phyloP scores from a whole-genome alignment of 2,888 invertebrate genomes.

The Orthonychiurus folsomi region DNA sequence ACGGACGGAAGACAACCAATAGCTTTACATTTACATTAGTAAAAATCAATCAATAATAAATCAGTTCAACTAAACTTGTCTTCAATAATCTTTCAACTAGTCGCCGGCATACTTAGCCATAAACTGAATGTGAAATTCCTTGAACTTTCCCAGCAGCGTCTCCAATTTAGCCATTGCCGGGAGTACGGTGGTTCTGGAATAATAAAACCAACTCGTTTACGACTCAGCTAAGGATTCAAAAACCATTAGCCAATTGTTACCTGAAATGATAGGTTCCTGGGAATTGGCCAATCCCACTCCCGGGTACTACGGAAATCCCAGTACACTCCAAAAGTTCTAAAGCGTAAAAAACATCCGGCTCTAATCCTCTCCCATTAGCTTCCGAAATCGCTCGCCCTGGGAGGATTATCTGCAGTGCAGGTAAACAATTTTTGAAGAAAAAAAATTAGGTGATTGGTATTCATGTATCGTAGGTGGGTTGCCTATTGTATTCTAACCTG shows the following conservation, averaged over 20 bases:
- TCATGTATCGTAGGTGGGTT: too few species aligned
- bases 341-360: slow-evolving; percentile 87
- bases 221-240: too few species aligned
- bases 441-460: background rate
- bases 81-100: background rate
- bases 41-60: too few species aligned
- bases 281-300: slow-evolving; percentile 89
- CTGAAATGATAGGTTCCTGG: slow-evolving; percentile 91
- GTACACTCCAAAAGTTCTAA: slow-evolving; percentile 80
- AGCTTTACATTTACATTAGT: too few species aligned
- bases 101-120: slow-evolving; percentile 53
- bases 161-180: slow-evolving; percentile 74
- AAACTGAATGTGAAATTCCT: slow-evolving; percentile 74
- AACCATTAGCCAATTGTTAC: slow-evolving; percentile 43
- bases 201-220: slow-evolving; percentile 7
- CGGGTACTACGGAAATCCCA: slow-evolving; percentile 90
- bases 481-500: slow-evolving; percentile 39
- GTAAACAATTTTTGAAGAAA: too few species aligned
- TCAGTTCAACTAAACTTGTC: too few species aligned
- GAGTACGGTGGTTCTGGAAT: slow-evolving; percentile 76
- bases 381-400: slow-evolving; percentile 74
- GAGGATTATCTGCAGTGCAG: slow-evolving; percentile 55
- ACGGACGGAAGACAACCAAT: too few species aligned
- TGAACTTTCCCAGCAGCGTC: slow-evolving; percentile 71
- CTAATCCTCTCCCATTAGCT: slow-evolving; percentile 63